phyloP scores from a whole-genome alignment of 2,888 invertebrate genomes.

The Phaonia tiefii region DNA sequence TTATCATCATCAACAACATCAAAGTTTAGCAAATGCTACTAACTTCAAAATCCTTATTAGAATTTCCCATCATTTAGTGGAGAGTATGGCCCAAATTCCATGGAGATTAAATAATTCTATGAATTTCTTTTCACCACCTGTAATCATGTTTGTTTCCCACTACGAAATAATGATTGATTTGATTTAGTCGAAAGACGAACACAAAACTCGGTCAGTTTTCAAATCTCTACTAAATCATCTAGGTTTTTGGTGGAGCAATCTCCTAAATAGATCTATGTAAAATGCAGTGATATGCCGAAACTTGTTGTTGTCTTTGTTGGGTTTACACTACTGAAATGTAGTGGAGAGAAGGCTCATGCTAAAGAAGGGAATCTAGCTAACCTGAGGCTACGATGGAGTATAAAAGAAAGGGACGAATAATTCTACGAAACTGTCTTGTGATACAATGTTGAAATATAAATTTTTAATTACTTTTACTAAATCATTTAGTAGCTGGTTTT shows the following conservation, averaged over 20 bases:
- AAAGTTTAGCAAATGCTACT: too few species aligned
- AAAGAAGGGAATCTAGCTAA: too few species aligned
- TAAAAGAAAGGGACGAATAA: slow-evolving; percentile 31
- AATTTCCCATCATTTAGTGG: not conserved
- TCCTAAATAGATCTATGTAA: slow-evolving; percentile 11
- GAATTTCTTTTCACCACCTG: not conserved
- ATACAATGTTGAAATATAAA: slow-evolving; percentile 69
- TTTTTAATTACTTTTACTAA: slow-evolving; percentile 78
- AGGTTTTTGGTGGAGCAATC: slow-evolving; percentile 4
- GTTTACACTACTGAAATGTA: not conserved
- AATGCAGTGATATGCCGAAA: not conserved
- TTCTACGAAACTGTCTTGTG: slow-evolving; percentile 61
- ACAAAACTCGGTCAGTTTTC: not conserved
- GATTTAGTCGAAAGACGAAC: not conserved
- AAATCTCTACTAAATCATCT: slow-evolving; percentile 6
- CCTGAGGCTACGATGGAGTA: not conserved
- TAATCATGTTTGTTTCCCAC: not conserved
- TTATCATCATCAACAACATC: too few species aligned
- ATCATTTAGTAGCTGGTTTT: slow-evolving; percentile 72
- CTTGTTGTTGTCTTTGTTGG: not conserved
- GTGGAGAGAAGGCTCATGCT: not conserved
- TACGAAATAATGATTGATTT: slow-evolving; percentile 10
- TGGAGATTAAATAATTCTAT: not conserved
- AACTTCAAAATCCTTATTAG: not conserved
- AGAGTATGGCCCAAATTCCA: not conserved